A percentile compares a stretch with the other conserved stretches of the same genome.
phyloP scores from a whole-genome alignment of 1,140 invertebrate genomes.

The Hypsibius dujardini region DNA sequence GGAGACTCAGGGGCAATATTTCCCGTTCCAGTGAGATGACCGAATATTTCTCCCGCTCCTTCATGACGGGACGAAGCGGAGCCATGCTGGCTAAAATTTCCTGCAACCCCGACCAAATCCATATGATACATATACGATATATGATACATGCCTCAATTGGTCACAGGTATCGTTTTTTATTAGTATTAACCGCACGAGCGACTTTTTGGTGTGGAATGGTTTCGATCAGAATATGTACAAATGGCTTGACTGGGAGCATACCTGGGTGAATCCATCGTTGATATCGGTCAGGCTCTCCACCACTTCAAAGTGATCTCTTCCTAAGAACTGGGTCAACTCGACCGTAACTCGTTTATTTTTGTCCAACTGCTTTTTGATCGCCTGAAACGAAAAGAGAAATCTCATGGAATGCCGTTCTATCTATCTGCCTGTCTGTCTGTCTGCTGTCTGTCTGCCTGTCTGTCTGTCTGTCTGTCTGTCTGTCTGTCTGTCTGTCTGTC shows the following conservation, averaged over 20 bases:
- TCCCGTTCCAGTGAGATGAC: slow-evolving; percentile 7
- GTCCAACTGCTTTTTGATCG: neutral
- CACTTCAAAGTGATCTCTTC: slow-evolving; percentile 3
- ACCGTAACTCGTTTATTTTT: neutral
- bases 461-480: neutral
- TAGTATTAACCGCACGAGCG: too few relatives aligned
- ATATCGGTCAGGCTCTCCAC: neutral
- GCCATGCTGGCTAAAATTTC: slow-evolving; percentile 10
- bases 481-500: too few relatives aligned
- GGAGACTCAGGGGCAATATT: neutral
- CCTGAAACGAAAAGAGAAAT: neutral
- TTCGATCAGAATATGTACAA: too few relatives aligned
- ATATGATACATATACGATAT: too few relatives aligned
- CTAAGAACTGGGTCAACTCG: slow-evolving; percentile 7
- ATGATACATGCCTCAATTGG: too few relatives aligned
- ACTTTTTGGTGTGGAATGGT: too few relatives aligned
- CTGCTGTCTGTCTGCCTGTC: neutral
- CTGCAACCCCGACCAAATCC: neutral
- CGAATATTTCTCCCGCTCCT: neutral
- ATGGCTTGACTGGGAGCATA: neutral
- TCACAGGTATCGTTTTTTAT: too few relatives aligned
- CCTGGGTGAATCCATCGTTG: slow-evolving; percentile 7
- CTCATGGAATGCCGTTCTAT: neutral
- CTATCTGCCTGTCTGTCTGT: too few relatives aligned
- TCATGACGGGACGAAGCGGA: neutral